These are phyloP conservation scores for Musca vetustissima DNA, from an alignment of 1,140 invertebrate species.

Conservation along the genomic window DNA sequence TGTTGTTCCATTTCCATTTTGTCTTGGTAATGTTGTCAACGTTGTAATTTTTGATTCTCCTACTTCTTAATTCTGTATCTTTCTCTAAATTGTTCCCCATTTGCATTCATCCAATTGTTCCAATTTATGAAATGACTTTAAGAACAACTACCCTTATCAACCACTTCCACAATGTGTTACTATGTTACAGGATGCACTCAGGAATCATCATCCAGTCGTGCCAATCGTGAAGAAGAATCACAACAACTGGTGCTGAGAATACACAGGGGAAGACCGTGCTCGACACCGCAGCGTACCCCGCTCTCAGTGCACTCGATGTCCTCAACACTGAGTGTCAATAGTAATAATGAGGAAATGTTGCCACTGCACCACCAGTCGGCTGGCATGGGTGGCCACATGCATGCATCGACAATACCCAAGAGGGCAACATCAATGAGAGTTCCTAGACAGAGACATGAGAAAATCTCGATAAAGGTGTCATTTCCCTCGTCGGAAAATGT, in stretches of 20 bases:
- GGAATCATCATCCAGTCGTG: constrained; percentile 53
- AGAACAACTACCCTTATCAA: neutral
- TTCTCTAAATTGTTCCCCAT: neutral
- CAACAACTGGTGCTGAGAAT: constrained; percentile 88
- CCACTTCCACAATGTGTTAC: neutral
- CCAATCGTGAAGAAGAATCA: constrained; percentile 78
- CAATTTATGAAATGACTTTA: neutral
- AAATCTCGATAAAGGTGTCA: constrained; percentile 79
- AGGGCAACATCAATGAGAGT: constrained; percentile 37
- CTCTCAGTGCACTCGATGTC: constrained; percentile 53
- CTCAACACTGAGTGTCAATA: constrained; percentile 50
- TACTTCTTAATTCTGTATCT: neutral
- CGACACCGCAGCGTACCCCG: constrained; percentile 43
- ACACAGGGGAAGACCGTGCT: constrained; percentile 69
- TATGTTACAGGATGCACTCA: constrained; percentile 48
- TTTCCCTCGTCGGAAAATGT: constrained; percentile 79
- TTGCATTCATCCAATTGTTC: no score
- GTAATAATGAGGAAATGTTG: constrained; percentile 38
- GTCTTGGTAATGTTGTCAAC: neutral
- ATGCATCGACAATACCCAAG: constrained; percentile 4
- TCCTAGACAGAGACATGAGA: constrained; percentile 66
- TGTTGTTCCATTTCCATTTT: no score
- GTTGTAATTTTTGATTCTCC: no score
- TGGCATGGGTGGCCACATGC: neutral
- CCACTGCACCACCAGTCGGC: constrained; percentile 20